Evolutionary conservation across 2,113 vertebrate genomes (phyloP), one percentile per base, ranked within the genome.

Genomic region (Castor canadensis): DNA sequence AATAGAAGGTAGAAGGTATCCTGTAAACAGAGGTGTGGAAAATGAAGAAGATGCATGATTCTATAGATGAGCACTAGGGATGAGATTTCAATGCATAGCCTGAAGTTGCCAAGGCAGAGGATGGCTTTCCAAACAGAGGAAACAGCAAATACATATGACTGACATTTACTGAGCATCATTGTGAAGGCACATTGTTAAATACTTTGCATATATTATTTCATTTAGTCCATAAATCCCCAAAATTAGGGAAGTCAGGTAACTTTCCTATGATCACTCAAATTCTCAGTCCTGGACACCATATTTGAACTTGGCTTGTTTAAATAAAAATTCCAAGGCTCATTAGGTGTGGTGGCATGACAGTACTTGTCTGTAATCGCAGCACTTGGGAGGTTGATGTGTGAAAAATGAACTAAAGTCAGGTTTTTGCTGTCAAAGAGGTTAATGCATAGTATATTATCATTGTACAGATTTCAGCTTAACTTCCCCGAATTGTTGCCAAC

Each of bases 191-290:
- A n/a, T 20, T 82, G 43, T 62, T 94, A 45, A 84, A 86, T 77
- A 96, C 26, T 87, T 92, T 26, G 69, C 45, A 38, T 62, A 69
- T 49, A 58, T 52, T 43, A 60, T 62, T 60, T 92, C 85, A 47
- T 49, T 88, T 47, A 66, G 20, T 49, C 32, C 52, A 58, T 9
- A 64, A 20, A 89, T 54, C 26, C 40, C 26, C 6, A 38, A 62
- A 93, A 93, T 92, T 93, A 92, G 11, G 76, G 45, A 92, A 75
- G 20, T 90, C 85, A 88, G 77, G 40, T 38, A 87, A 77, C 67
- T 72, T 88, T 47, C 30, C 49, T 38, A 95, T 12, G 5, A 26
- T 62, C 64, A 81, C 45, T 95, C 49, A 75, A 81, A 91, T 83
- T 94, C 64, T 96, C 73, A 92, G 13, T 75, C 60, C 22, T 64